Base-by-base conservation (phyloP, 2,888 invertebrate genomes). In the Drosophila austrosaltans region DNA sequence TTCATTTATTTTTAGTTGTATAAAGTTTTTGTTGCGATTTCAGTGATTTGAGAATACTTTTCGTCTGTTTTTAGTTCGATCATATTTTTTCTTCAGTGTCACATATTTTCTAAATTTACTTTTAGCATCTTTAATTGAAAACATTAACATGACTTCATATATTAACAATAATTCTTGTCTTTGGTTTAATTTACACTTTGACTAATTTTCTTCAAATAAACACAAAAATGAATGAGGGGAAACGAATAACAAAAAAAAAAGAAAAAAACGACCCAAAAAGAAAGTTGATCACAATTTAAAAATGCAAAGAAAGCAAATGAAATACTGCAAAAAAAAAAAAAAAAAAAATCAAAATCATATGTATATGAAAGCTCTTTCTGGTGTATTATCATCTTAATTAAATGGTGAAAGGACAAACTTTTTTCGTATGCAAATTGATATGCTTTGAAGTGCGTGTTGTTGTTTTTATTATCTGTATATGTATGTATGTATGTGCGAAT, bases 341-440 rank as follows among this genome's bases (percentile, higher is more conserved):
- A 16, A 16, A 16, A 16, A 16, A 16, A 16, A 16, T n/a, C 0
- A 16, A 16, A 16, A 16, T 16, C 25, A 48, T 48, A 12, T 48
- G 2, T 48, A 25, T 12, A 16, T 16, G 25, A 48, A 5, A 48
- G 48, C 48, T 25, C 10, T 36, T 36, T 36, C 36, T 48, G 48
- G 22, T 48, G 48, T 48, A 48, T 58, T 25, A 40, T 25, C 4
- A 58, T 25, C 40, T 58, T n/a, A 10, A 25, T 58, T 48, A 48
- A 58, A n/a, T 40, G 39, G 56, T 39, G 22, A 20, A 28, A 63
- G 64, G 36, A 62, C 81, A 74, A 40, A 40, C 7, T 39, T 28
- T 28, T 44, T 39, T 44, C 48, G 44, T 71, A 87, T 81, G 79
- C 72, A 78, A 82, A 84, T 84, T 70, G 44, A 54, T 60, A 59